Conservation (phyloP, 2,888 invertebrate genomes). For the Rhynchonema sp. region DNA sequence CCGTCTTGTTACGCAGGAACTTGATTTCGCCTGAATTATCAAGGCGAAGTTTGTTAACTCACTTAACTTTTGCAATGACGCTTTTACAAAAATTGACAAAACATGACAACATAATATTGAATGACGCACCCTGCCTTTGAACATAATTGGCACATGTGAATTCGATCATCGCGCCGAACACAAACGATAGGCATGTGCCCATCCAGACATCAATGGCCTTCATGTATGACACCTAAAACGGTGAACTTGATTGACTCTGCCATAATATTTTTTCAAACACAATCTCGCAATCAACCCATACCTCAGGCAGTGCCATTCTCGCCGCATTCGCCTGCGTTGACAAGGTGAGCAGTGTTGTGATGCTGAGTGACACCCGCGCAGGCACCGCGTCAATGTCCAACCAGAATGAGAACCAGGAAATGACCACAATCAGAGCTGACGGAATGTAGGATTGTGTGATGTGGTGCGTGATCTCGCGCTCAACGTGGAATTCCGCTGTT, state of each 20-base stretch:
- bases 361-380: conserved; percentile 29
- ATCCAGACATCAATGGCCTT: conserved; percentile 30
- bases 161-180: conserved; percentile 26
- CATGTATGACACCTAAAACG: conserved; percentile 26
- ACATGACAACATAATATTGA: no score
- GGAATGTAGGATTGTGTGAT: conserved; percentile 41
- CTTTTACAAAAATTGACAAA: no score
- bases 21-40: no score
- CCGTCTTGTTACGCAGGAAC: no score
- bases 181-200: conserved; percentile 27
- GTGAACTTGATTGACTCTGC: no score
- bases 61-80: no score
- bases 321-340: conserved; percentile 18
- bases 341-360: conserved; percentile 14
- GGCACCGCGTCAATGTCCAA: conserved; percentile 36
- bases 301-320: conserved; percentile 15
- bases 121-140: neutral
- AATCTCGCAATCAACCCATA: no score
- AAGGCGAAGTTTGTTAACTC: no score
- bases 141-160: conserved; percentile 15
- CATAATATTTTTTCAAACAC: no score
- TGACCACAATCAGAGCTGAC: conserved; percentile 39
- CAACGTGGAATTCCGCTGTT: conserved; percentile 37
- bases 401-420: conserved; percentile 40
- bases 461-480: conserved; percentile 38